These are phyloP conservation scores for Drosophila falleni DNA, from an alignment of 2,888 invertebrate genomes.

Conservation along the genomic window DNA sequence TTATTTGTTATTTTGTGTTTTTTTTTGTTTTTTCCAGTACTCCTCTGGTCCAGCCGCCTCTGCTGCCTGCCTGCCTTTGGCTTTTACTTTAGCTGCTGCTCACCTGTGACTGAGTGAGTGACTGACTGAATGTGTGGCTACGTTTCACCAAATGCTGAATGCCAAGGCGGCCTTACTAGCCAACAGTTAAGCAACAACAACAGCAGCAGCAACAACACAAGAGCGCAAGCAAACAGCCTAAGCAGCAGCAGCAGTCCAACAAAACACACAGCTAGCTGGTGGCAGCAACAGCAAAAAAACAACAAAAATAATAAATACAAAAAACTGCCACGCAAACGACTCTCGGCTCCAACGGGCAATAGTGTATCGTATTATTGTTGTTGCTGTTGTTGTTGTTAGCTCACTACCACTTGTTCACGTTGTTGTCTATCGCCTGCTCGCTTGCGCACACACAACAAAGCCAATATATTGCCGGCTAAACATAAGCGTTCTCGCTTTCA, in stretches of 20 bases:
- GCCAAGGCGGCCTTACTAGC: constrained; percentile 64
- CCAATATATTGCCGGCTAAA: constrained; percentile 54
- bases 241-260: constrained; percentile 50
- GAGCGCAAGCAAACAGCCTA: constrained; percentile 32
- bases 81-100: constrained; percentile 58
- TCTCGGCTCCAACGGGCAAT: constrained; percentile 56
- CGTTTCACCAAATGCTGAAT: constrained; percentile 62
- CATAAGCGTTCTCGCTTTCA: constrained; percentile 55
- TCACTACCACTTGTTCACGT: constrained; percentile 71
- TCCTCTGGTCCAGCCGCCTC: constrained; percentile 63
- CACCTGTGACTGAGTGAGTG: constrained; percentile 58
- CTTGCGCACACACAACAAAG: constrained; percentile 34
- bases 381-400: constrained; percentile 44
- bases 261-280: constrained; percentile 37
- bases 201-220: constrained; percentile 11
- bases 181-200: constrained; percentile 48
- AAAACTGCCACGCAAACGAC: constrained; percentile 79
- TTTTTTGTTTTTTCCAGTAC: constrained; percentile 20
- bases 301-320: constrained; percentile 29
- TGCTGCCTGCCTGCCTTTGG: constrained; percentile 65
- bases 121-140: constrained; percentile 44
- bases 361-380: constrained; percentile 33
- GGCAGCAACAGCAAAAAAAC: constrained; percentile 39
- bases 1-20: background rate
- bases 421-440: constrained; percentile 62